A percentile compares a stretch with the other conserved stretches of the same genome.
Conservation (phyloP, 1,140 invertebrate genomes). For the Saccostrea echinata region DNA sequence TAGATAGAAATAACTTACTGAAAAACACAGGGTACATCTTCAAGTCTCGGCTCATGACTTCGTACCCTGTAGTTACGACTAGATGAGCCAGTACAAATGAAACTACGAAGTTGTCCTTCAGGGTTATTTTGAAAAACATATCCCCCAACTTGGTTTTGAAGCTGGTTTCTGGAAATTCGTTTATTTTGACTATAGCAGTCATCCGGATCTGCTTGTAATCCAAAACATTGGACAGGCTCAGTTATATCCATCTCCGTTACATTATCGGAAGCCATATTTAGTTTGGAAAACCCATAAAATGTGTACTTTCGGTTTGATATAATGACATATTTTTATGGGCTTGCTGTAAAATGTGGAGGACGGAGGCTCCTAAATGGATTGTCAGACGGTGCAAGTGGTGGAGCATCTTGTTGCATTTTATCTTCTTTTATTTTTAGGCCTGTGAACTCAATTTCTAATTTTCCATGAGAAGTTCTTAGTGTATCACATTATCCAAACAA, state of each 20-base stretch:
- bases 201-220: neutral
- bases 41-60: neutral
- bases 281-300: neutral
- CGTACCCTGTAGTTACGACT: neutral
- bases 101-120: neutral
- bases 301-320: neutral
- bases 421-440: too few species aligned
- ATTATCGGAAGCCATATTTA: neutral
- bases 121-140: neutral
- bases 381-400: too few species aligned
- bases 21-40: neutral
- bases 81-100: neutral
- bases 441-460: too few species aligned
- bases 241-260: neutral
- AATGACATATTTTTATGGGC: too few species aligned
- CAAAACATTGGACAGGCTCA: neutral
- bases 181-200: neutral
- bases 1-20: neutral
- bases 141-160: neutral
- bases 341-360: too few species aligned
- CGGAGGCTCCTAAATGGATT: too few species aligned
- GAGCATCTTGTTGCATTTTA: too few species aligned
- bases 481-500: too few species aligned
- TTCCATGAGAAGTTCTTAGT: too few species aligned
- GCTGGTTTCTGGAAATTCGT: neutral